Base-by-base conservation (phyloP, 2,113 vertebrate species). In the Ctenodactylus gundi region DNA sequence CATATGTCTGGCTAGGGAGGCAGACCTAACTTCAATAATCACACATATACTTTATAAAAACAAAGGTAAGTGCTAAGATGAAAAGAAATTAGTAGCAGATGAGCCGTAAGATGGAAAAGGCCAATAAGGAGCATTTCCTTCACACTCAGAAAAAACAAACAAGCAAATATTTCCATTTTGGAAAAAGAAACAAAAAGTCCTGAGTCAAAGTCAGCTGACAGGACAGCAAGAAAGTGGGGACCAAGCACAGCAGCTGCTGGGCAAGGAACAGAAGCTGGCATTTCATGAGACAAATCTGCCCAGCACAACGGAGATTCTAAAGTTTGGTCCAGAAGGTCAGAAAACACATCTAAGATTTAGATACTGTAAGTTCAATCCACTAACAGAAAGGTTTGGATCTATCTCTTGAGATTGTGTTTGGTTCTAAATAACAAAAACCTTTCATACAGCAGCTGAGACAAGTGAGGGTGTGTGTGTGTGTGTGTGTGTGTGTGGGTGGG, bases 151-250 rank as follows among this genome's bases (percentile, higher is more conserved):
- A 36, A 14, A 27, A 21, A 41, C 83, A 21, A 57, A n/a, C 57
- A n/a, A 49, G 55, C 25, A 64, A 93, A 58, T 94, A 39, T 81
- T 96, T 93, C 81, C 89, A 85, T 65, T 96, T 87, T 90, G 39
- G 53, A 70, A 95, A 89, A 73, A 80, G 34, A 64, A 27, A 75
- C 49, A 65, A 77, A 51, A 58, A 76, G 21, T 90, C 58, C 51
- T 88, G 62, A 93, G 76, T 94, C 83, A 65, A 77, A n/a, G 55
- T 84, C 90, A 91, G 55, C 77, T 77, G 90, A 90, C 72, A n/a
- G n/a, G n/a, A n/a, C n/a, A n/a, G n/a, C n/a, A 14, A 58, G 80
- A 55, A 58, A 67, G 17, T 29, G 36, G 31, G 29, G 10, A 18
- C 41, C 39, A 13, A 11, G 31, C 6, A 13, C 3, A 17, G 29